Evolutionary conservation across 2,113 vertebrate species (phyloP), one percentile per base, ranked within the genome.

Genomic region (Mohoua ochrocephala): DNA sequence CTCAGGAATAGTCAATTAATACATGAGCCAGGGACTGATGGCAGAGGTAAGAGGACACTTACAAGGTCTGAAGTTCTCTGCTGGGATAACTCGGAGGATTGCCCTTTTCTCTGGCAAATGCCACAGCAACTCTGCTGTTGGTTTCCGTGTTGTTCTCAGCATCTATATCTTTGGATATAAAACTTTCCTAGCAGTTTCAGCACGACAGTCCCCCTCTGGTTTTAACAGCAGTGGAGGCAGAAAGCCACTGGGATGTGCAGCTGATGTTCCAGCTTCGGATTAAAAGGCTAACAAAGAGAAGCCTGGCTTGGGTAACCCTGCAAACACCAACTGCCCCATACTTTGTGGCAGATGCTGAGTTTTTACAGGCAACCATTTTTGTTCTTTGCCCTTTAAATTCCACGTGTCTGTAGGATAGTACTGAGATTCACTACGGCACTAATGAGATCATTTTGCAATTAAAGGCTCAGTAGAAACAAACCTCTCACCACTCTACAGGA

Each of bases 371-470:
- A 94, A 74, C 61, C 54, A 22, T 35, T 87, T 79, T 54, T 35
- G 19, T 47, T 85, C 13, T 76, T 73, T 14, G 47, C 84, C 95
- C 79, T 86, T 91, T 86, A 93, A 89, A 81, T 88, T 87, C n/a
- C 13, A 65, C 11, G 22, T 11, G 19, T 81, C 79, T 77, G 93
- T 69, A 65, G 87, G 50, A 78, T 56, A 42, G 88, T 59, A 68
- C 71, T 42, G 63, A 74, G 67, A 86, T 91, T 87, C 94, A 60
- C 87, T 42, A 39, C 28, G 16, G 64, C 85, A 94, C 91, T 97
- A 97, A 98, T 94, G 97, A 97, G 95, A 97, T 97, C 75, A 82
- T 73, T 95, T 93, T 49, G 83, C 96, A 95, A 88, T 97, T 94
- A 97, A 94, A 96, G 93, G 80, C 80, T 88, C 96, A 97, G 96